These are phyloP conservation scores for Centruroides vittatus DNA, from an alignment of 1,140 invertebrate species.

Conservation along the genomic window DNA sequence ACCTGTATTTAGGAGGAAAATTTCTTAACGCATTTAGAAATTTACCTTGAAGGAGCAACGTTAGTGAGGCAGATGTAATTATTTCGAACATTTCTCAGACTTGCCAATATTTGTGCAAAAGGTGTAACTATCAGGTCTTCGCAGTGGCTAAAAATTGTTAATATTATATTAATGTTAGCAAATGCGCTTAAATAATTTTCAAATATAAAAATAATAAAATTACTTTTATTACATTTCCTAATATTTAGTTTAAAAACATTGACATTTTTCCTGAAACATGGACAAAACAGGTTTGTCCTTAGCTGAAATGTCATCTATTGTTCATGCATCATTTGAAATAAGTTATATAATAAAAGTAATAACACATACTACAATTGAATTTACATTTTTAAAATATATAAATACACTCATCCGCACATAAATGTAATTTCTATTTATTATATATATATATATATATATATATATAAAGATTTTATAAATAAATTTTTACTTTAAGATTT, in stretches of 20 bases:
- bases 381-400: too few species aligned
- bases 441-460: too few species aligned
- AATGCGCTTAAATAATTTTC: not conserved
- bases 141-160: conserved; percentile 49
- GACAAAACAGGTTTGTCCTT: not conserved
- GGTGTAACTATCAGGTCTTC: conserved; percentile 98
- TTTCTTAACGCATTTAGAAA: too few species aligned
- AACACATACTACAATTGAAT: not conserved
- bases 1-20: too few species aligned
- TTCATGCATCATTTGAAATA: not conserved
- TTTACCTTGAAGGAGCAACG: conserved; percentile 52
- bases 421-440: too few species aligned
- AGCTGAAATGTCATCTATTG: not conserved
- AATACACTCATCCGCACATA: too few species aligned
- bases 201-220: not conserved
- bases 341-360: not conserved
- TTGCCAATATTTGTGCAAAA: conserved; percentile 97
- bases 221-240: not conserved
- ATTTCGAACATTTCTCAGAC: conserved; percentile 89
- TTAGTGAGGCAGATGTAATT: conserved; percentile 95
- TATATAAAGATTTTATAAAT: too few species aligned
- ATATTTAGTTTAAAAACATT: not conserved
- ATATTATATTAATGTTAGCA: not conserved
- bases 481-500: too few species aligned
- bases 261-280: not conserved